Evolutionary conservation across 2,888 invertebrate species (phyloP), one percentile per base, ranked within the genome.

Genomic region (Nemurella pictetii): DNA sequence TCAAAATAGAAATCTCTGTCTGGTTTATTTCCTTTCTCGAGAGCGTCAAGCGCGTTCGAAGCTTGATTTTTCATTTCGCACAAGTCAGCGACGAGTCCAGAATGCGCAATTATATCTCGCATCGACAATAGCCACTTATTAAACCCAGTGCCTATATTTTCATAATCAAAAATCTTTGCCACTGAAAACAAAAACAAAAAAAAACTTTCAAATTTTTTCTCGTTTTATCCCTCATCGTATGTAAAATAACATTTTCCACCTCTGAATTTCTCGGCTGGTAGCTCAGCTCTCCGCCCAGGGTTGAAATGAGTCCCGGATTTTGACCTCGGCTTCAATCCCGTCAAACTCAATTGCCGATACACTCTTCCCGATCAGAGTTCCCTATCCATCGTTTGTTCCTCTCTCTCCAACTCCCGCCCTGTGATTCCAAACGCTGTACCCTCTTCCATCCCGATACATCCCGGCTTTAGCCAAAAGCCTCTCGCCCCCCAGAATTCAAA

Each of bases 321-420:
- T 72, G 77, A 83, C 83, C 82, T 77, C 26, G 5, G 32, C 32
- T 3, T 74, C 25, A 75, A 82, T 15, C 55, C 55, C 55, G 29
- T 9, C 30, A 35, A 81, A 81, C 35, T 35, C 81, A 81, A 81
- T 81, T 7, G 81, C 29, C 83, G 30, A 75, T 30, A 35, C 84
- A 75, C 75, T 36, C 35, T 35, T 35, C 35, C 55, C 72, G 25
- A 25, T 32, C 84, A 20, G 28, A 32, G 73, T 83, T 55, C 72
- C 72, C 28, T 74, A n/a, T 75, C 32, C 28, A 35, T 29, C 36
- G 32, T 83, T 12, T 73, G 20, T 83, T 28, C 35, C 83, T 55
- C 72, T 73, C 75, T 30, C 74, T 77, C 73, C 15, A 27, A 20
- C 20, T 72, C 27, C 36, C 83, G 74, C 55, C 3, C 55, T 55